phyloP scores from a whole-genome alignment of 30 jellyfish, hydroid and myxozoan genomes.

The Turritopsis rubra region DNA sequence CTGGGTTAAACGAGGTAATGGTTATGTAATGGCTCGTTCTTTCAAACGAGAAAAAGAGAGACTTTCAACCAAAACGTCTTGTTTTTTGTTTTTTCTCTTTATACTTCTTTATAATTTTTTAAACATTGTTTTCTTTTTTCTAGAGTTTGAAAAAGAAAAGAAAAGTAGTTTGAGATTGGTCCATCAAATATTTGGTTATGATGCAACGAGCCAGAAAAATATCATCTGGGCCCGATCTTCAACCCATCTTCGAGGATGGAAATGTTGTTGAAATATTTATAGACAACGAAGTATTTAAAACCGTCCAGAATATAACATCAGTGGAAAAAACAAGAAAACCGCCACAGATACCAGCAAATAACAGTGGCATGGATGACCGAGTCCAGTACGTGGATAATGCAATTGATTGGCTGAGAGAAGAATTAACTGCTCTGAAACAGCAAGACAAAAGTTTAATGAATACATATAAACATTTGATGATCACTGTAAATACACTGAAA shows the following conservation, averaged over 20 bases:
- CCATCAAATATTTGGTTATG: neutral
- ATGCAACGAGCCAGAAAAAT: neutral
- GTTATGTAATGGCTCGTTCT: too few species aligned
- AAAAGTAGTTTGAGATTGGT: too few species aligned
- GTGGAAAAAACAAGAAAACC: neutral
- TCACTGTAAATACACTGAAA: neutral
- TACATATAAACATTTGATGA: conserved; percentile 3
- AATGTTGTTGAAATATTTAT: neutral
- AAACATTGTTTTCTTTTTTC: neutral
- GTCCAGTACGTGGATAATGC: neutral
- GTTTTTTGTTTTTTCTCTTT: too few species aligned
- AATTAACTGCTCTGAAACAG: neutral
- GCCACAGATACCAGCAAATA: neutral
- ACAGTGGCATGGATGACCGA: neutral
- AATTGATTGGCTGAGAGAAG: neutral
- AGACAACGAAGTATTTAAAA: neutral
- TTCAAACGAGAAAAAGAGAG: too few species aligned
- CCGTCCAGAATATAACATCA: neutral
- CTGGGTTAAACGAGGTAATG: too few species aligned
- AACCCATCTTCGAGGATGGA: neutral
- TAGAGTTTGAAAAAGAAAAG: neutral
- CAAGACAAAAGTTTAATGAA: conserved; percentile 10
- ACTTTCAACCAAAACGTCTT: too few species aligned
- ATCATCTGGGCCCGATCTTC: neutral
- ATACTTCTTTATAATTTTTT: too few species aligned